Evolutionary conservation across 2,113 vertebrate species (phyloP), one percentile per base, ranked within the genome.

Genomic region (Sciurus niger): DNA sequence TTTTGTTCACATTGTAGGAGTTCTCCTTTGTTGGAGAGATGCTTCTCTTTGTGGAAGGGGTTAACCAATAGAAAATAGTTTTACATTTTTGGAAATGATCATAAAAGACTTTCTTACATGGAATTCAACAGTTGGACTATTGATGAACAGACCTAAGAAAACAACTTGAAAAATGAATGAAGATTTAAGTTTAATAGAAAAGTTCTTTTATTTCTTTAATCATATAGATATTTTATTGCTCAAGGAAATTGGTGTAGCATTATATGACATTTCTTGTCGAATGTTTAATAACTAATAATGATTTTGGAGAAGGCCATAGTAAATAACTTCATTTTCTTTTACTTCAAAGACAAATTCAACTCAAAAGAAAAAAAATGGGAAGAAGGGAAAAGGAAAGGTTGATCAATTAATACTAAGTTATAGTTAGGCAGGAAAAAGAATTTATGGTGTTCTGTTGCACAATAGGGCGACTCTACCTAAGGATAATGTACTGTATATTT

Each of bases 291-390:
- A 43, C 30, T n/a, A 90, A 72, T 89, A 55, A 93, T 89, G 46
- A 95, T 89, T 95, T 97, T 82, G 40, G 82, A 96, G 72, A 96
- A 88, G 7, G 14, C 10, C 37, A 22, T 74, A 93, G 37, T 51
- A 88, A 94, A 79, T 85, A 84, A 91, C 12, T 90, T 87, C 4
- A 43, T 28, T 46, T 77, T 79, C 16, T n/a, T 22, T 63, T 58
- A 72, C 48, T 25, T 73, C 22, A 43, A 84, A 96, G 28, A 40
- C 55, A 87, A 79, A 11, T n/a, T 93, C 14, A 68, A 11, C 60
- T 90, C 25, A 80, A 85, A 95, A 90, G 48, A 70, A 40, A 79
- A 24, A 78, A 79, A 46, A 48, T 68, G 58, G 18, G 65, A 87
- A 37, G 28, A 60, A 82, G 22, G 24, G 5, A 80, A 80, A 82